Conservation (phyloP, 2,888 invertebrate species). For the Acholoe squamosa region DNA sequence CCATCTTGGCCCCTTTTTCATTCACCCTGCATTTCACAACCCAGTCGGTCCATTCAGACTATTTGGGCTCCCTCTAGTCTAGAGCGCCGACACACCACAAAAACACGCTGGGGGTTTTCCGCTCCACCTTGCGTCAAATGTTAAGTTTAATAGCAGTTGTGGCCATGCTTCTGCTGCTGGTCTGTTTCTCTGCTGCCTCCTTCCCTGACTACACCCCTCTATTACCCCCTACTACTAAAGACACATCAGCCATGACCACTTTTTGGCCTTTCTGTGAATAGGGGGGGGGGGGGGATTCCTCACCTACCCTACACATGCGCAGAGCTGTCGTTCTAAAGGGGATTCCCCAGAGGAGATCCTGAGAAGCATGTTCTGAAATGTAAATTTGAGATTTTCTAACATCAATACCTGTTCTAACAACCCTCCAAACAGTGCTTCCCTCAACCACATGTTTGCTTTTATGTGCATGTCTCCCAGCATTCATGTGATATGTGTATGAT, state of each 20-base stretch:
- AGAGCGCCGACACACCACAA: background rate
- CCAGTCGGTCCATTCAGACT: background rate
- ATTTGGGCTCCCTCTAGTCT: background rate
- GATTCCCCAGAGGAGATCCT: no score
- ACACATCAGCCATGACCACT: background rate
- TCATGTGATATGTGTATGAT: no score
- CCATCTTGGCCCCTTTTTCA: no score
- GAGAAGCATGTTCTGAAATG: background rate
- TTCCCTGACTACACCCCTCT: no score
- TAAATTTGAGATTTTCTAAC: no score
- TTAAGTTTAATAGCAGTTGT: background rate
- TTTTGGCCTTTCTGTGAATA: background rate
- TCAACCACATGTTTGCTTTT: no score
- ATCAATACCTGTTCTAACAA: no score
- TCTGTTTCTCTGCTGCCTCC: no score
- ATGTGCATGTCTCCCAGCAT: no score
- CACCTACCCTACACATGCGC: background rate
- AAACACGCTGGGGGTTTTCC: background rate
- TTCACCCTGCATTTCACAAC: background rate
- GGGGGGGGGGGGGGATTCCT: no score
- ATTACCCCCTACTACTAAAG: background rate
- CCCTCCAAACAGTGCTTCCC: no score
- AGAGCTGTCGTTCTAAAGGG: background rate
- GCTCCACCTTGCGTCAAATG: constrained; percentile 2
- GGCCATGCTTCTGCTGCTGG: background rate